phyloP scores from a whole-genome alignment of 2,888 invertebrate species.

The Philopedon plagiatum region DNA sequence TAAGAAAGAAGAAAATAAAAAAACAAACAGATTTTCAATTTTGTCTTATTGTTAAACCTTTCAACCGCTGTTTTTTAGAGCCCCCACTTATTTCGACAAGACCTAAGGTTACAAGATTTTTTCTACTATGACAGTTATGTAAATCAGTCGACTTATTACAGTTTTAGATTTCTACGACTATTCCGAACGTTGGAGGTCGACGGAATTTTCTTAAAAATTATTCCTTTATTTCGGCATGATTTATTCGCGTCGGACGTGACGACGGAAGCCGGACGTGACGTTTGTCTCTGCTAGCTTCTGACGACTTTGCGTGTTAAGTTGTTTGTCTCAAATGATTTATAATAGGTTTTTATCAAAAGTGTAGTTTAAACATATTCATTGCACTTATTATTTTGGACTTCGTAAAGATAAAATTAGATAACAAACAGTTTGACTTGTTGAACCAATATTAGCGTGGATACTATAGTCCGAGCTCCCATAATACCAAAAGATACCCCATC shows the following conservation, averaged over 20 bases:
- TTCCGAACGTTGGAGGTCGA: constrained; percentile 21
- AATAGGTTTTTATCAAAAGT: too few species aligned
- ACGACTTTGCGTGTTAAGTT: neutral
- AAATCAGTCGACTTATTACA: constrained; percentile 60
- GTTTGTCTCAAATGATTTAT: neutral
- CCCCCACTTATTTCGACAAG: constrained; percentile 48
- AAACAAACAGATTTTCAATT: too few species aligned
- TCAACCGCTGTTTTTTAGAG: too few species aligned
- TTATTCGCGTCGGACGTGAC: constrained; percentile 55
- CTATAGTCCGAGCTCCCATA: too few species aligned
- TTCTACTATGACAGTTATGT: constrained; percentile 56
- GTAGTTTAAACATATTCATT: too few species aligned
- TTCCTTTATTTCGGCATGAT: constrained; percentile 53
- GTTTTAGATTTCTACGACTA: constrained; percentile 50
- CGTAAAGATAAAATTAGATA: neutral
- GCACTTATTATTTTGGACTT: too few species aligned
- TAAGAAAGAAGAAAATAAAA: too few species aligned
- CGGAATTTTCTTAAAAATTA: constrained; percentile 29
- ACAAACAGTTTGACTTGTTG: too few species aligned
- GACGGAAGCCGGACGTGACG: constrained; percentile 52
- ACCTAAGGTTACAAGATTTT: constrained; percentile 38
- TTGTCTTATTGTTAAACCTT: neutral
- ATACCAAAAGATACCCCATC: too few species aligned
- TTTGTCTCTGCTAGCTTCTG: constrained; percentile 29
- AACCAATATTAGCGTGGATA: too few species aligned